phyloP scores from a whole-genome alignment of 2,113 vertebrate genomes.

The Rhabdomys dilectus region DNA sequence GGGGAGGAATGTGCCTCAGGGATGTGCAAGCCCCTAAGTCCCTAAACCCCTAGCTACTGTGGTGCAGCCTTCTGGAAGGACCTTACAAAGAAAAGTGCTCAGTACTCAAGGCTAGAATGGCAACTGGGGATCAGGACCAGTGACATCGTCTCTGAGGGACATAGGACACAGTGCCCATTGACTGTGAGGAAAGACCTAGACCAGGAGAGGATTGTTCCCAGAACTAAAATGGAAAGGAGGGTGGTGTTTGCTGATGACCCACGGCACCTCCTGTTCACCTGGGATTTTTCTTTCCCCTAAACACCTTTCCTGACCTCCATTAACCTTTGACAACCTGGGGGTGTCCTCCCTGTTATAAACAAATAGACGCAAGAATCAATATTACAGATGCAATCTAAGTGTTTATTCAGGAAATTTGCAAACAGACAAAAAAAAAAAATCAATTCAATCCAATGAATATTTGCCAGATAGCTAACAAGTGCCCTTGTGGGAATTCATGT shows the following conservation, averaged over 20 bases:
- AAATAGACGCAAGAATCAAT: not conserved
- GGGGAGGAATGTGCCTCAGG: not conserved
- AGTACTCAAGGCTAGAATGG: not conserved
- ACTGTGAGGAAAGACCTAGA: not conserved
- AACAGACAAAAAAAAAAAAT: not conserved
- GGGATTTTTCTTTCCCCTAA: not conserved
- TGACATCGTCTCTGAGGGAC: not conserved
- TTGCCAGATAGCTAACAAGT: constrained; percentile 31
- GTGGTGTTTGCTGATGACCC: not conserved
- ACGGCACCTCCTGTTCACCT: not conserved
- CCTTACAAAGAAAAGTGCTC: not conserved
- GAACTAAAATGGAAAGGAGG: not conserved
- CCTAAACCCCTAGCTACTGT: too few relatives aligned
- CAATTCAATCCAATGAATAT: constrained; percentile 49
- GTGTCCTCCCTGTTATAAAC: not conserved
- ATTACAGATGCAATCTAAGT: not conserved
- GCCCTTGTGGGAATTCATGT: not conserved
- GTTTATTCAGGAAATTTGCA: constrained; percentile 38
- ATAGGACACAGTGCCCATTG: rapidly evolving
- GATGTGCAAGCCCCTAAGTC: not conserved
- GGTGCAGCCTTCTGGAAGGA: not conserved
- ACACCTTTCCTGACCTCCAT: not conserved
- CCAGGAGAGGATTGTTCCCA: not conserved
- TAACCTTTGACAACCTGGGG: constrained; percentile 21
- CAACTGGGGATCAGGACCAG: too few relatives aligned